phyloP scores from a whole-genome alignment of 2,113 vertebrate species.

The Stictonetta naevosa region DNA sequence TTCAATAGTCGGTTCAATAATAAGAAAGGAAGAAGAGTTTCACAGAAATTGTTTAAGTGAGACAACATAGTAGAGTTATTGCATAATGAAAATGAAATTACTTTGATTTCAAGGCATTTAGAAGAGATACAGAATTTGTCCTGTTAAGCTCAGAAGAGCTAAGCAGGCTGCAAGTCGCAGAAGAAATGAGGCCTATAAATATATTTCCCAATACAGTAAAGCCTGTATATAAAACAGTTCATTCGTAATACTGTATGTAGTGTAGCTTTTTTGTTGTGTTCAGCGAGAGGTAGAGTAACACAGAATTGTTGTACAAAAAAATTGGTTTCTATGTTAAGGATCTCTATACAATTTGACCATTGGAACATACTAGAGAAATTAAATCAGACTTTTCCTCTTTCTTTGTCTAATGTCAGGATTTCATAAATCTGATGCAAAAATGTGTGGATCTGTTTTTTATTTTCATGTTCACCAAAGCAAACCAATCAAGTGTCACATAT shows the following conservation, averaged over 20 bases:
- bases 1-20: not conserved
- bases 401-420: constrained; percentile 43
- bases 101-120: not conserved
- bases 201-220: not conserved
- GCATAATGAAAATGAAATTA: constrained; percentile 6
- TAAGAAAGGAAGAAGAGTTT: not conserved
- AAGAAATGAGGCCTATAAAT: not conserved
- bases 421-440: constrained; percentile 43
- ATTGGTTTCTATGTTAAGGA: constrained; percentile 37
- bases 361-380: constrained; percentile 4
- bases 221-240: not conserved
- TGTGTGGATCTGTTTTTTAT: constrained; percentile 25
- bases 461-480: constrained; percentile 8
- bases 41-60: not conserved
- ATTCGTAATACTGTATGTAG: not conserved
- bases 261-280: constrained; percentile 26
- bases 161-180: not conserved
- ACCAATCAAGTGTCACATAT: not conserved
- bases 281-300: not conserved
- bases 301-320: constrained; percentile 9
- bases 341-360: constrained; percentile 34
- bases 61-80: not conserved
- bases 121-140: not conserved
- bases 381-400: constrained; percentile 33
- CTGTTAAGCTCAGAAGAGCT: not conserved